Conservation (phyloP, 2,113 vertebrate genomes). For the Brachyhypopomus occidentalis region DNA sequence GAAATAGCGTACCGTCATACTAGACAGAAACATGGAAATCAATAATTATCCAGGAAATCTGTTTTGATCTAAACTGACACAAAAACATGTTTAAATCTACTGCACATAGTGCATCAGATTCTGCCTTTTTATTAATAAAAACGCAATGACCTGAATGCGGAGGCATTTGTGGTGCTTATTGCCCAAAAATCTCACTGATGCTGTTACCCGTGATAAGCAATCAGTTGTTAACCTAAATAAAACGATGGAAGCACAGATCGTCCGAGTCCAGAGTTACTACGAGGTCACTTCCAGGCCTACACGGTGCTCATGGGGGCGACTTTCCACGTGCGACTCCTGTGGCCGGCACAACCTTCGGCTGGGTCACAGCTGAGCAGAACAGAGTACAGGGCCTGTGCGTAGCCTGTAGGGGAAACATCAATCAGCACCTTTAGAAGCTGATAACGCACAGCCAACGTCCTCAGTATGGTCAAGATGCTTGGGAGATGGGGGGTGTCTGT, state of each 20-base stretch:
- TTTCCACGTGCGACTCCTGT: slow-evolving; percentile 54
- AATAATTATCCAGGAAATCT: no score
- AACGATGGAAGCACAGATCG: no score
- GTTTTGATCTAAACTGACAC: no score
- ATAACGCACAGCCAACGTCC: not conserved
- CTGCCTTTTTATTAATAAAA: not conserved
- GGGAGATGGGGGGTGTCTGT: no score
- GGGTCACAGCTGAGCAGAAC: slow-evolving; percentile 76
- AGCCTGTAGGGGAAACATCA: slow-evolving; percentile 70
- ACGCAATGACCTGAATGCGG: not conserved
- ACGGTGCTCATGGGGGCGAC: slow-evolving; percentile 57
- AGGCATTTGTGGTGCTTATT: not conserved
- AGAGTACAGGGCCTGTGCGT: slow-evolving; percentile 79
- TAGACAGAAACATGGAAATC: no score
- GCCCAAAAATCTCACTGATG: not conserved
- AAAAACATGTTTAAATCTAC: no score
- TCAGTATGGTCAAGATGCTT: slow-evolving; percentile 10
- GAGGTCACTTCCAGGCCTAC: slow-evolving; percentile 51
- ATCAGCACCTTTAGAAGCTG: slow-evolving; percentile 1
- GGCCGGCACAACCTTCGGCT: slow-evolving; percentile 40
- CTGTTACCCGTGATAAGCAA: not conserved
- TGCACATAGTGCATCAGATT: no score
- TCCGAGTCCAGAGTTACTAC: no score
- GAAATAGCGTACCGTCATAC: no score
- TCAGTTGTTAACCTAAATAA: not conserved